A percentile compares a stretch with the other conserved stretches of the same genome.
These are phyloP conservation scores for Arbacia lixula DNA, from an alignment of 53 echinoderm and acorn worm species.

Conservation along the genomic window DNA sequence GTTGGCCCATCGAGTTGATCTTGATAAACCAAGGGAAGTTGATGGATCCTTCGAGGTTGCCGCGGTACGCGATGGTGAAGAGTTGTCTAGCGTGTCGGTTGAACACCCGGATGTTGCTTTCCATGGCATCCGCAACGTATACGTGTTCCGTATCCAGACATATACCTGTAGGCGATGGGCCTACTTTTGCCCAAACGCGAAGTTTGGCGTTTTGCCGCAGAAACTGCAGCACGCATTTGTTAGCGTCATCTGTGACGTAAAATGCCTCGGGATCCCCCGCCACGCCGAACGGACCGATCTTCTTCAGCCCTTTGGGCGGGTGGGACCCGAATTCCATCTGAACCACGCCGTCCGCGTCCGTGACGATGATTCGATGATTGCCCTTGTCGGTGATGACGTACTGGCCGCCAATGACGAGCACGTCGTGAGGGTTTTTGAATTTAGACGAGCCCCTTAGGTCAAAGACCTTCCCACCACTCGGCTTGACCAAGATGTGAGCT, in stretches of 20 bases:
- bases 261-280: conserved; percentile 31
- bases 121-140: conserved; percentile 53
- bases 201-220: conserved; percentile 15
- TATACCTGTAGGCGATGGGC: conserved; percentile 53
- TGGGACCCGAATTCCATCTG: conserved; percentile 50
- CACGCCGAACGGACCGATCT: conserved; percentile 41
- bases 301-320: conserved; percentile 21
- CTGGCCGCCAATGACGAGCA: conserved; percentile 31
- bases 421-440: conserved; percentile 60
- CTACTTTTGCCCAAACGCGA: conserved; percentile 38
- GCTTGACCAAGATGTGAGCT: conserved; percentile 34
- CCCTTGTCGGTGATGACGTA: conserved; percentile 57
- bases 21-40: conserved; percentile 53
- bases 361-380: conserved; percentile 51
- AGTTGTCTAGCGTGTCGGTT: conserved; percentile 12
- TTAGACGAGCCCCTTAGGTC: conserved; percentile 50
- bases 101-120: conserved; percentile 46
- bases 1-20: conserved; percentile 42
- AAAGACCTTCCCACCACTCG: conserved; percentile 54
- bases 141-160: conserved; percentile 40
- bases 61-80: conserved; percentile 26
- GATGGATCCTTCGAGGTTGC: conserved; percentile 20
- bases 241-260: conserved; percentile 41
- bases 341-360: conserved; percentile 34
- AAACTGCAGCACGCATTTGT: conserved; percentile 38